Conservation (phyloP, 1,140 invertebrate species). For the Leguminivora glycinivorella region DNA sequence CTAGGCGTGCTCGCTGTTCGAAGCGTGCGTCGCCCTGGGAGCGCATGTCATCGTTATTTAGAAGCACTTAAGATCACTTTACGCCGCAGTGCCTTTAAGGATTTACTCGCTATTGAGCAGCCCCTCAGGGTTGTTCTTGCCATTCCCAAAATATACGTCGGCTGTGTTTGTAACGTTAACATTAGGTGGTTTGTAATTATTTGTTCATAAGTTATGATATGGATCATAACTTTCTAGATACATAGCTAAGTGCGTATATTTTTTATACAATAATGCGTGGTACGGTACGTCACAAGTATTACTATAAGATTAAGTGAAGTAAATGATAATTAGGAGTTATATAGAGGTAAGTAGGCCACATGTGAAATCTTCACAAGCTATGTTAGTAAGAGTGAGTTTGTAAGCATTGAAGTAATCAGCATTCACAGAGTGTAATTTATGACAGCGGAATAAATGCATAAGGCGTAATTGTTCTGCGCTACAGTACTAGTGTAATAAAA, state of each 20-base stretch:
- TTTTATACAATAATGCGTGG: background rate
- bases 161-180: constrained; percentile 5
- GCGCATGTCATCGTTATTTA: background rate
- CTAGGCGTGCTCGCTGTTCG: background rate
- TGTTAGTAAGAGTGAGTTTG: too few relatives aligned
- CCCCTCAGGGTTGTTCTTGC: constrained; percentile 2
- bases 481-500: too few relatives aligned
- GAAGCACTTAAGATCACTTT: background rate
- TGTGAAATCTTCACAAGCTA: too few relatives aligned
- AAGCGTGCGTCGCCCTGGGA: background rate
- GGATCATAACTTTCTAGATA: background rate
- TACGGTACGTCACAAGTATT: constrained; percentile 2
- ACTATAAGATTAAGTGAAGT: background rate
- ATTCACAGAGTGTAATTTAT: too few relatives aligned
- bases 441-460: too few relatives aligned
- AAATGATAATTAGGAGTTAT: too few relatives aligned
- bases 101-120: background rate
- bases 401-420: too few relatives aligned
- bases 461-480: too few relatives aligned
- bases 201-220: too few relatives aligned
- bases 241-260: background rate
- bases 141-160: constrained; percentile 8
- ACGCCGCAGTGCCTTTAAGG: background rate
- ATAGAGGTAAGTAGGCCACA: too few relatives aligned
- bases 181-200: background rate